Conservation (phyloP, 1,140 invertebrate genomes). For the Drosophila ercepeae region DNA sequence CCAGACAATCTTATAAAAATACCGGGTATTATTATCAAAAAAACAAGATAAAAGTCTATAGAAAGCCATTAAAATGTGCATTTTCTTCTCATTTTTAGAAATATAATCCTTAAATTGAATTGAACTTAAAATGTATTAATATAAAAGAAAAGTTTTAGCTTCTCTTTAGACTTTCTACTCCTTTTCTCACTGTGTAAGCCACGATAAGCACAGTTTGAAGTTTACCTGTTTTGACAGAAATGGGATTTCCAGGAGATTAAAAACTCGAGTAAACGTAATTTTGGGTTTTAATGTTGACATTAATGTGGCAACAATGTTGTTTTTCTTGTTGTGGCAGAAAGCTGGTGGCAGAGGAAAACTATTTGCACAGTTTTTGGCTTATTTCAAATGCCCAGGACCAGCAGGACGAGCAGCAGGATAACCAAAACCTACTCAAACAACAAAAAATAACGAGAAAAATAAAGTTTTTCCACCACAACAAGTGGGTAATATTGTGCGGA, state of each 20-base stretch:
- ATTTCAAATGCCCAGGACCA: background rate
- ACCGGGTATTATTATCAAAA: too few relatives aligned
- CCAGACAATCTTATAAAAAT: too few relatives aligned
- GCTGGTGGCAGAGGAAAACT: slow-evolving; percentile 18
- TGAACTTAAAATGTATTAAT: too few relatives aligned
- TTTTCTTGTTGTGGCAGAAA: background rate
- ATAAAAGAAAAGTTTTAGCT: too few relatives aligned
- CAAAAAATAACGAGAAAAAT: slow-evolving; percentile 5
- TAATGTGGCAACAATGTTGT: slow-evolving; percentile 17
- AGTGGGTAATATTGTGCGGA: slow-evolving; percentile 11
- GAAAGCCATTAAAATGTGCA: too few relatives aligned
- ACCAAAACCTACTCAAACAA: background rate
- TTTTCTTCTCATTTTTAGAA: too few relatives aligned
- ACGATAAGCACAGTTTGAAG: background rate
- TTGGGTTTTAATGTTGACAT: slow-evolving; percentile 14
- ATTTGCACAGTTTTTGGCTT: slow-evolving; percentile 13
- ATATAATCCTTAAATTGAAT: too few relatives aligned
- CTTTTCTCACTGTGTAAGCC: background rate
- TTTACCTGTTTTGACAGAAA: background rate
- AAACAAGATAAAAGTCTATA: too few relatives aligned
- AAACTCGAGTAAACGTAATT: slow-evolving; percentile 8
- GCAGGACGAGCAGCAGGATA: too few relatives aligned
- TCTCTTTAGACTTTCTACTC: too few relatives aligned
- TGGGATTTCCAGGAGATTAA: background rate
- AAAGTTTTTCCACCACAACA: background rate